Evolutionary conservation across 2,888 invertebrate genomes (phyloP).

Genomic region (Seira ritae): DNA sequence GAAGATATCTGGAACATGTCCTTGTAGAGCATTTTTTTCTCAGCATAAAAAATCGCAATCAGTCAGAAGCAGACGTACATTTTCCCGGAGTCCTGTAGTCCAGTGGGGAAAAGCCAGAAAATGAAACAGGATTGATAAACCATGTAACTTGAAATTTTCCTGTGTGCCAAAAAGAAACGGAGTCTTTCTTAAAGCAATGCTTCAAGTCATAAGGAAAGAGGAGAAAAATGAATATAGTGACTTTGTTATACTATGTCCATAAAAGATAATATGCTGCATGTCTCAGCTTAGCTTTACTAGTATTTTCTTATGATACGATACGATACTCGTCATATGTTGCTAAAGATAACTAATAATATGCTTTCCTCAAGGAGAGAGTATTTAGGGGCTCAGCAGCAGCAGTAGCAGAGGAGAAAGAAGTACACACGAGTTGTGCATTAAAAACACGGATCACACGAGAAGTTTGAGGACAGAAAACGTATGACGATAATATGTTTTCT

Average conservation of each 20-base stretch:
- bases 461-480: conserved; percentile 63
- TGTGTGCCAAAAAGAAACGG: conserved; percentile 44
- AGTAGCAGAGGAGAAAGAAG: background rate
- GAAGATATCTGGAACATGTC: conserved; percentile 54
- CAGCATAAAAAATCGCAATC: conserved; percentile 62
- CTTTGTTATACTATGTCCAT: no score
- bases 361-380: background rate
- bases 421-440: conserved; percentile 59
- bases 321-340: conserved; percentile 29
- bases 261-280: no score
- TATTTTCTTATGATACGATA: no score
- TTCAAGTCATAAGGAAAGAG: conserved; percentile 41
- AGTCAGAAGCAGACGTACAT: conserved; percentile 56
- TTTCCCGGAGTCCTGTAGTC: conserved; percentile 43
- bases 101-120: conserved; percentile 42
- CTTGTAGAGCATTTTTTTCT: conserved; percentile 58
- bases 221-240: no score
- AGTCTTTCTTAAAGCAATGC: conserved; percentile 30
- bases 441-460: conserved; percentile 59
- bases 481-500: conserved; percentile 61
- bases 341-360: conserved; percentile 37
- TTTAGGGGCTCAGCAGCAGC: background rate
- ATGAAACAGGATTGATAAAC: conserved; percentile 57
- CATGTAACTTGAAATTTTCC: conserved; percentile 55
- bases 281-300: no score